Evolutionary conservation across 2,797 vertebrate genomes (phyloP), one percentile per base, ranked within the genome.

Genomic region (Lemur catta): DNA sequence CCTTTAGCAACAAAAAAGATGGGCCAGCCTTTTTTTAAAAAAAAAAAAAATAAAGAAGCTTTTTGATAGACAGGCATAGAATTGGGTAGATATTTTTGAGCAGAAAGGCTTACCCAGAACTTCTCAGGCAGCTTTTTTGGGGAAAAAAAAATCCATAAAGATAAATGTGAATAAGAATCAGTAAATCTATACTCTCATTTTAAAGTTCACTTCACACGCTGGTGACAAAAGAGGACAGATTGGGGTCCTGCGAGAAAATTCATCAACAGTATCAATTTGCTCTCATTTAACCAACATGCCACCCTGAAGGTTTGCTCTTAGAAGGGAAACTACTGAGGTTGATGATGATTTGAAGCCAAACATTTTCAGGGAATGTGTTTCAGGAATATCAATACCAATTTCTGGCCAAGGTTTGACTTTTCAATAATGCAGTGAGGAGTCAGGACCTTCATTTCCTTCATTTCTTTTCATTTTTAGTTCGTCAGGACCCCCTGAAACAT

Each of bases 101-200:
- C 26, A 88, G 33, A 33, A 91, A 93, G 38, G 20, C 20, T 96
- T 89, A 84, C 52, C 46, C 18, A 43, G 35, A 79, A 96, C 52
- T 93, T 88, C 48, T 90, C 18, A 28, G 41, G 55, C 18, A 93
- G 65, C 15, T 72, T 63, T 92, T 96, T 91, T 48, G 33, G 30
- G 89, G 88, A 89, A 46, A 78, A 30, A 63, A 33, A 63, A 92
- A 92, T 94, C 55, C 74, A 75, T 96, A 84, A 95, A 92, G 92
- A 97, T 94, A 80, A 84, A 90, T 88, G 55, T 84, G 71, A 94
- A 89, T 63, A 43, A 4, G 3, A 81, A 71, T 84, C 7, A 93
- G 80, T 84, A 86, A 67, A 97, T 94, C 93, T 82, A 59, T 93
- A 75, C n/a, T 93, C 96, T 92, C 38, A 85, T 93, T 93, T 89